A percentile compares a stretch with the other conserved stretches of the same genome.
Conservation (phyloP, 2,888 invertebrate genomes). For the Tubulanus polymorphus region DNA sequence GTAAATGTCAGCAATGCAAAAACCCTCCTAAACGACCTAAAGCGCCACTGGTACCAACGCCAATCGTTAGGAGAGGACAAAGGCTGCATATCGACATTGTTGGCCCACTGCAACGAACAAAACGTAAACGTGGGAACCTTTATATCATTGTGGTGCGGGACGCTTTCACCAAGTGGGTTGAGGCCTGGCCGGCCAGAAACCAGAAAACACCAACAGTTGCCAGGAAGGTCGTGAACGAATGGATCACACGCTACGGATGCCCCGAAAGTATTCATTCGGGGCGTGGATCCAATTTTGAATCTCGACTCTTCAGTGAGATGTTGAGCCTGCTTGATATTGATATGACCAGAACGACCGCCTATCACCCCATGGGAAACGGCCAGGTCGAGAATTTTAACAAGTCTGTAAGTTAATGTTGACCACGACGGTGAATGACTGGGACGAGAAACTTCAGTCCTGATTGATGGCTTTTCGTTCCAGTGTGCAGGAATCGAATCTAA, state of each 20-base stretch:
- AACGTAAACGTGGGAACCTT: conserved; percentile 2
- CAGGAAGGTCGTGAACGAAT: conserved; percentile 1
- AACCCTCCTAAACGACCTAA: conserved; percentile 1
- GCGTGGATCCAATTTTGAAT: conserved; percentile 21
- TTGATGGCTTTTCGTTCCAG: too few species aligned
- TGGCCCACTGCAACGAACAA: conserved; percentile 6
- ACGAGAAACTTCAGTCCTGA: too few species aligned
- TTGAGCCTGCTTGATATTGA: conserved; percentile 18
- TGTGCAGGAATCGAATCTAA: too few species aligned
- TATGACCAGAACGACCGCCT: conserved; percentile 17
- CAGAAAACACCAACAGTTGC: conserved; percentile 9
- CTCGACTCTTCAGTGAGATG: conserved; percentile 16
- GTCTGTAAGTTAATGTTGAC: too few species aligned
- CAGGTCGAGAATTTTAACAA: conserved; percentile 18
- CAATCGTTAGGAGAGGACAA: background rate
- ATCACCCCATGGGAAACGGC: conserved; percentile 21
- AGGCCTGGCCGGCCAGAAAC: conserved; percentile 7
- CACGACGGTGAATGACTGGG: too few species aligned
- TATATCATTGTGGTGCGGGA: conserved; percentile 11
- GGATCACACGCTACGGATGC: conserved; percentile 1
- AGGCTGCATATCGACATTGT: conserved; percentile 5
- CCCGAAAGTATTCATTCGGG: conserved; percentile 16
- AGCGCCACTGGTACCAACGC: conserved; percentile 8
- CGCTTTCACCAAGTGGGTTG: conserved; percentile 13
- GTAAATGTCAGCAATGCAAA: conserved; percentile 4